phyloP scores from a whole-genome alignment of 2,113 vertebrate species.

The Nothoprocta pentlandii region DNA sequence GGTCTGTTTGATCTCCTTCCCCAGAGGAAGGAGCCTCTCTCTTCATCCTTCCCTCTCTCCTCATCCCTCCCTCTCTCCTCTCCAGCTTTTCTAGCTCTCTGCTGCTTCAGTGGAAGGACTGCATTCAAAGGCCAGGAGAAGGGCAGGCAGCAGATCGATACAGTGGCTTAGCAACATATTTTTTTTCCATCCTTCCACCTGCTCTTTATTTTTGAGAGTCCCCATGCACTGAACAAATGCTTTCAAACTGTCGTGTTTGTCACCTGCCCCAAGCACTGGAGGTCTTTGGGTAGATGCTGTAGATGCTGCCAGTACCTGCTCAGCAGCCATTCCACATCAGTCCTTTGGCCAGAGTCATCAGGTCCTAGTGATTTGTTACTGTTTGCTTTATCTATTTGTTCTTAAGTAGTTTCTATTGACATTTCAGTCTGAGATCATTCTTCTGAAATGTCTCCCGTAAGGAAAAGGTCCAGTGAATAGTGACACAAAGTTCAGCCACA shows the following conservation, averaged over 20 bases:
- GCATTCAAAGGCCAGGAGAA: background rate
- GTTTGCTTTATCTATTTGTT: background rate
- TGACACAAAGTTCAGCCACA: background rate
- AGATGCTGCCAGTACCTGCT: background rate
- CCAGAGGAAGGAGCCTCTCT: background rate
- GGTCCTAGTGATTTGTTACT: background rate
- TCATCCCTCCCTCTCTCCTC: background rate
- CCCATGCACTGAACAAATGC: background rate
- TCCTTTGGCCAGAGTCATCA: background rate
- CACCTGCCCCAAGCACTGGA: background rate
- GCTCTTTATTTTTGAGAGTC: background rate
- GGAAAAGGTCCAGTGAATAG: background rate
- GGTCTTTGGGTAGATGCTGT: background rate
- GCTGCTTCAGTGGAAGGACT: background rate
- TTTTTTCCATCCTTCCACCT: background rate
- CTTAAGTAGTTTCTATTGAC: background rate
- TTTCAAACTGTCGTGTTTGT: background rate
- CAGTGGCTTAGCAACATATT: fast-evolving
- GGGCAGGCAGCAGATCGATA: background rate
- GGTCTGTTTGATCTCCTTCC: background rate
- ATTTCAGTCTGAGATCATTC: background rate
- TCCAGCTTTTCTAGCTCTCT: background rate
- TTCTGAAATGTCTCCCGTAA: background rate
- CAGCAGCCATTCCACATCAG: background rate
- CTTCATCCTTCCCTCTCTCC: background rate